Conservation (phyloP, 2,113 vertebrate species). For the Ptychochromis oligacanthus region DNA sequence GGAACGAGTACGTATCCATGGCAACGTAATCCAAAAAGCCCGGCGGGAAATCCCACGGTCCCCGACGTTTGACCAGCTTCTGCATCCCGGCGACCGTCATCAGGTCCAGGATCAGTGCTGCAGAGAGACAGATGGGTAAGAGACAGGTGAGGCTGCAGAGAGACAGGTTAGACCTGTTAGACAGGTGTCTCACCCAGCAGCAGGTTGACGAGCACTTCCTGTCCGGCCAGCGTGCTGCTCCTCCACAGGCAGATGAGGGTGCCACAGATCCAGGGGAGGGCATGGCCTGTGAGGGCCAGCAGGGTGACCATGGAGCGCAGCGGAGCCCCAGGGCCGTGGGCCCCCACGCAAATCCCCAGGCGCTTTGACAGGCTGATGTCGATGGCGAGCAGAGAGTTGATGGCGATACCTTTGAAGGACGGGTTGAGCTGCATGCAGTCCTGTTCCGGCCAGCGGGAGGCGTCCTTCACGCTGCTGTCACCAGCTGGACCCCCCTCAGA, state of each 20-base stretch:
- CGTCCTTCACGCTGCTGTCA: conserved; percentile 80
- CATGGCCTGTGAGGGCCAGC: conserved; percentile 90
- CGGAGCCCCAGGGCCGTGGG: conserved; percentile 83
- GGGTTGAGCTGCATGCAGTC: conserved; percentile 98
- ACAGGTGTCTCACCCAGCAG: conserved; percentile 86
- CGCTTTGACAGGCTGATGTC: conserved; percentile 93
- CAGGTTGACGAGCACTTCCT: conserved; percentile 94
- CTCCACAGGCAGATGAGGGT: conserved; percentile 89
- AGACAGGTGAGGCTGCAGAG: not conserved
- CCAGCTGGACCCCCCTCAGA: conserved; percentile 33
- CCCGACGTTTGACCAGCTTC: conserved; percentile 88
- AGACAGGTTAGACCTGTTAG: not conserved
- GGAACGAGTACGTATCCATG: conserved; percentile 93
- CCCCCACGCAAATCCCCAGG: conserved; percentile 86
- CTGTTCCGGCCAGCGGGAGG: conserved; percentile 87
- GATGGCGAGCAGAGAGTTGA: conserved; percentile 92
- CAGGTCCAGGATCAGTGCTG: conserved; percentile 90
- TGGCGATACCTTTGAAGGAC: conserved; percentile 90
- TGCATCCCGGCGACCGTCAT: conserved; percentile 90
- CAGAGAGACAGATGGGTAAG: not conserved
- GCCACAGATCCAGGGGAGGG: conserved; percentile 88
- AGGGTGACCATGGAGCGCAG: conserved; percentile 90
- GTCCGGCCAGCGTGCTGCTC: conserved; percentile 92
- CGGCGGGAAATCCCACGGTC: conserved; percentile 86
- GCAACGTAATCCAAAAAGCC: conserved; percentile 88